A percentile compares a stretch with the other conserved stretches of the same genome.
These are phyloP conservation scores for Polia nebulosa DNA, from an alignment of 2,888 invertebrate species.

Conservation along the genomic window DNA sequence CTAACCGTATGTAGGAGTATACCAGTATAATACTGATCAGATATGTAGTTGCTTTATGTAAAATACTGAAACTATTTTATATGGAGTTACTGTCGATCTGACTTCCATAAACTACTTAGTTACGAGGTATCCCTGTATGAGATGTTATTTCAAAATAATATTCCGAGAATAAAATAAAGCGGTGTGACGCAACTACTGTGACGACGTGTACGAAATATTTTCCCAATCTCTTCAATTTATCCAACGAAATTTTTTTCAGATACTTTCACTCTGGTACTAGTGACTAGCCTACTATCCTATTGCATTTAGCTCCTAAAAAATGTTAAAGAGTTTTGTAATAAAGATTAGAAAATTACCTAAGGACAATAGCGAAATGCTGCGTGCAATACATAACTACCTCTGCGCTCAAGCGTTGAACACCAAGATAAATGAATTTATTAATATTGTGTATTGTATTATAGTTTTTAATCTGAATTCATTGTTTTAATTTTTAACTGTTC, in stretches of 20 bases:
- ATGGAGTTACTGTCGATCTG: too few species aligned
- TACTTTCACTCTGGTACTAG: slow-evolving; percentile 20
- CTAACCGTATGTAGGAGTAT: too few species aligned
- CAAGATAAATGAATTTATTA: slow-evolving; percentile 68
- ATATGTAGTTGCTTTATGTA: too few species aligned
- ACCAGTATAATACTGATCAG: too few species aligned
- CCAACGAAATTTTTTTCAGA: neutral
- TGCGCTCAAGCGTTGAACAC: slow-evolving; percentile 67
- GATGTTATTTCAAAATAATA: too few species aligned
- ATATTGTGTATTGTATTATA: slow-evolving; percentile 53
- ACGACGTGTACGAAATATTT: too few species aligned
- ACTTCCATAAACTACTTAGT: too few species aligned
- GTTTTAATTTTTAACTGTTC: slow-evolving; percentile 34
- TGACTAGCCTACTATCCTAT: slow-evolving; percentile 26
- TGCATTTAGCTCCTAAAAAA: slow-evolving; percentile 37
- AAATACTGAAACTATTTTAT: too few species aligned
- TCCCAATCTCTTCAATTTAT: too few species aligned
- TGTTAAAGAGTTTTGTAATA: slow-evolving; percentile 38
- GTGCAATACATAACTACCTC: slow-evolving; percentile 68
- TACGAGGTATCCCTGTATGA: too few species aligned
- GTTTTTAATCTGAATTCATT: slow-evolving; percentile 41
- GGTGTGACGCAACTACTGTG: too few species aligned
- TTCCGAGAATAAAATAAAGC: too few species aligned
- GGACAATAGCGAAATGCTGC: slow-evolving; percentile 55
- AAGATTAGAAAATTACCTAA: slow-evolving; percentile 37